A percentile compares a stretch with the other conserved stretches of the same genome.
Evolutionary conservation across 2,113 vertebrate species (phyloP).

Genomic region (Vireo altiloquus): DNA sequence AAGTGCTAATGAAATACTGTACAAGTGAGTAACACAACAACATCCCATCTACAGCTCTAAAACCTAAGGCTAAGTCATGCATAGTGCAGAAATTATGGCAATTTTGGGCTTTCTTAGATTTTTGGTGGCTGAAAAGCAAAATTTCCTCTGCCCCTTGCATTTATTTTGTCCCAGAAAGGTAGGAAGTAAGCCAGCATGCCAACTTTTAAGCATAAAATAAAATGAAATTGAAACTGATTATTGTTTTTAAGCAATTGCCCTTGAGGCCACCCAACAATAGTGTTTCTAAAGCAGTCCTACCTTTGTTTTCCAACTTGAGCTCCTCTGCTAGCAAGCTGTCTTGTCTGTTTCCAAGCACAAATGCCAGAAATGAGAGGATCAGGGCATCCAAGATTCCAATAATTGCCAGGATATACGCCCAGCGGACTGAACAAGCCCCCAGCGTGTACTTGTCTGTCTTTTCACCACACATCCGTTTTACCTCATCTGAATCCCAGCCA

Average conservation of each 20-base stretch:
- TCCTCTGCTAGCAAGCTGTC: conserved; percentile 95
- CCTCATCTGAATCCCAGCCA: conserved; percentile 94
- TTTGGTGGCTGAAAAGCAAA: neutral
- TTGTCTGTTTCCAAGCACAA: conserved; percentile 95
- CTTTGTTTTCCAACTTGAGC: conserved; percentile 96
- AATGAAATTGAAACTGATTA: neutral
- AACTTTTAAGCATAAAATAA: neutral
- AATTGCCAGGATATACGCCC: conserved; percentile 95
- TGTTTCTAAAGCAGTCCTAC: conserved; percentile 71
- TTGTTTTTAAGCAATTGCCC: neutral
- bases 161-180: neutral
- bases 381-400: conserved; percentile 96
- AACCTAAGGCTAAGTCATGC: neutral
- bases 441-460: conserved; percentile 93
- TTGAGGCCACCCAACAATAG: neutral
- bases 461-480: conserved; percentile 92
- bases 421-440: conserved; percentile 93
- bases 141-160: neutral
- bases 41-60: neutral
- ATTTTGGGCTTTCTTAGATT: neutral
- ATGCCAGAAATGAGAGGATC: conserved; percentile 96
- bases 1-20: neutral
- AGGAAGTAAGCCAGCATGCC: neutral
- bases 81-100: neutral
- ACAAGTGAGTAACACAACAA: neutral